phyloP scores from a whole-genome alignment of 2,888 invertebrate genomes.

The Cerastis rubricosa region DNA sequence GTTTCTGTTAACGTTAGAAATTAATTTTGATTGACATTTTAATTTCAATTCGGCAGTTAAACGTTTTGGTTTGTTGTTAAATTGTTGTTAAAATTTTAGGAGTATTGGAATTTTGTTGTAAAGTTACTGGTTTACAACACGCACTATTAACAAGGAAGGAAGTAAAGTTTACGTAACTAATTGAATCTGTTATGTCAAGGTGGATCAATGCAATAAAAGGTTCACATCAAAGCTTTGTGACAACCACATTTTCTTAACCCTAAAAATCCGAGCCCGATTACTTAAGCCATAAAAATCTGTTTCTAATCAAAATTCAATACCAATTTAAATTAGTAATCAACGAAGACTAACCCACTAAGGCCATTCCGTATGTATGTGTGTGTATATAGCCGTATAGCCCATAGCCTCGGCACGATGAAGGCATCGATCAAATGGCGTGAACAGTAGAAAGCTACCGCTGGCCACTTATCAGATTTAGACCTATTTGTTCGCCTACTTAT shows the following conservation, averaged over 20 bases:
- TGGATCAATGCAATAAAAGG: not conserved
- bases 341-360: constrained; percentile 24
- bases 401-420: constrained; percentile 78
- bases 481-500: constrained; percentile 87
- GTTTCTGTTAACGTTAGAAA: constrained; percentile 27
- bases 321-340: constrained; percentile 62
- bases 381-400: constrained; percentile 32
- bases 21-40: constrained; percentile 52
- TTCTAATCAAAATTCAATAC: constrained; percentile 22
- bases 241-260: not conserved
- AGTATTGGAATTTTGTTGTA: constrained; percentile 10
- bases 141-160: constrained; percentile 27
- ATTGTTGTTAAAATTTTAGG: constrained; percentile 43
- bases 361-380: constrained; percentile 27
- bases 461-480: constrained; percentile 86
- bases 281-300: not conserved
- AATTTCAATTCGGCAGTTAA: constrained; percentile 32
- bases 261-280: not conserved
- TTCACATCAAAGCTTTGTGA: not conserved
- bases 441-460: constrained; percentile 80
- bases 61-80: constrained; percentile 28
- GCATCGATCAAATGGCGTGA: constrained; percentile 89
- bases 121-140: constrained; percentile 30
- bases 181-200: not conserved
- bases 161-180: not conserved